Percentiles rank a stretch among this genome's conserved stretches.
Conservation (phyloP, 2,888 invertebrate species). For the Mythimna impura region DNA sequence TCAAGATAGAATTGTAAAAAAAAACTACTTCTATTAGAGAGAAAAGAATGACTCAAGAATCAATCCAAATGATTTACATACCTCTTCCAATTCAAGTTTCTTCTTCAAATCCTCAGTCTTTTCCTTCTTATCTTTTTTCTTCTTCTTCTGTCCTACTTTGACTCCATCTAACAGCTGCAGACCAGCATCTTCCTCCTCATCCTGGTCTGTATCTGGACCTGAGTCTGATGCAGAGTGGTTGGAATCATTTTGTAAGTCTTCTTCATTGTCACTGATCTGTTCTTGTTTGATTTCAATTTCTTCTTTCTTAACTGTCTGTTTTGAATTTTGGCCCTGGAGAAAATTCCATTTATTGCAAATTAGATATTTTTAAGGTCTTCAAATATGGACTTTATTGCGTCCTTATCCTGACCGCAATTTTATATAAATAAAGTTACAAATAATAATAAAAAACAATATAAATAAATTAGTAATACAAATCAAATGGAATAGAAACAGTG, state of each 20-base stretch:
- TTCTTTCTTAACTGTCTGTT: conserved; percentile 65
- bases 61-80: conserved; percentile 47
- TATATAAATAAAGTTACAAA: too few species aligned
- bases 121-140: conserved; percentile 83
- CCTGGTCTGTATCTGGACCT: conserved; percentile 31
- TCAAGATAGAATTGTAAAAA: too few species aligned
- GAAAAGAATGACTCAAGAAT: background rate
- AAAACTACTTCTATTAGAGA: background rate
- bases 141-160: conserved; percentile 82
- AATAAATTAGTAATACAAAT: too few species aligned
- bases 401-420: too few species aligned
- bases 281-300: conserved; percentile 72
- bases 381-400: too few species aligned
- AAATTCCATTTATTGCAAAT: background rate
- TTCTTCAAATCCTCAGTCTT: conserved; percentile 86
- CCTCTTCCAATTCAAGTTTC: conserved; percentile 85
- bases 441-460: too few species aligned
- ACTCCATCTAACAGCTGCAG: conserved; percentile 84
- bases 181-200: conserved; percentile 67
- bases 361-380: too few species aligned
- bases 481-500: too few species aligned
- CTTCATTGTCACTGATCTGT: conserved; percentile 70
- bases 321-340: conserved; percentile 23
- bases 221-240: conserved; percentile 60
- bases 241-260: conserved; percentile 62